Conservation (phyloP, 2,797 vertebrate genomes). For the Urosaurus nigricauda region DNA sequence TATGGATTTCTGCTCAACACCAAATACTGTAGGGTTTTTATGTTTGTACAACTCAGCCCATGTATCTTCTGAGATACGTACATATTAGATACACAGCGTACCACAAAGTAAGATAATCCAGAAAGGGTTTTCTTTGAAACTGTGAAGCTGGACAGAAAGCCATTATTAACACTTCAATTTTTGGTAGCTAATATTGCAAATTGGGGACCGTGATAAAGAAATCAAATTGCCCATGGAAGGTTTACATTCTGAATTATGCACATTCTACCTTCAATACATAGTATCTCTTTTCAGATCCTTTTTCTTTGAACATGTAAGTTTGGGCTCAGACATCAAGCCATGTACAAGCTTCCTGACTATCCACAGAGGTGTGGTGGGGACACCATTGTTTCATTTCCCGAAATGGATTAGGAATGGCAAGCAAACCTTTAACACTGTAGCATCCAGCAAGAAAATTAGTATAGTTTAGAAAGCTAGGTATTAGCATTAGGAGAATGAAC, state of each 20-base stretch:
- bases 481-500: neutral
- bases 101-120: neutral
- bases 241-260: neutral
- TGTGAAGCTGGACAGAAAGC: neutral
- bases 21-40: neutral
- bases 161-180: neutral
- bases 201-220: neutral
- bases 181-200: neutral
- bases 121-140: neutral
- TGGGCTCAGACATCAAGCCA: neutral
- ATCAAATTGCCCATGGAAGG: neutral
- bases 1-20: neutral
- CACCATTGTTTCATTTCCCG: neutral
- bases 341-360: neutral
- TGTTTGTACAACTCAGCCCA: neutral
- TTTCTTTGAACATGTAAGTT: neutral
- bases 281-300: neutral
- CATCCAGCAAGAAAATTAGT: fast-evolving
- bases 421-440: neutral
- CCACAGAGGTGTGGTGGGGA: neutral
- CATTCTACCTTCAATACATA: too few relatives aligned
- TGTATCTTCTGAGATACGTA: neutral
- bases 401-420: neutral
- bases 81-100: neutral
- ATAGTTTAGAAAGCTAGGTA: neutral